Base-by-base conservation (phyloP, 2,113 vertebrate species). In the Coracopsis vasa region DNA sequence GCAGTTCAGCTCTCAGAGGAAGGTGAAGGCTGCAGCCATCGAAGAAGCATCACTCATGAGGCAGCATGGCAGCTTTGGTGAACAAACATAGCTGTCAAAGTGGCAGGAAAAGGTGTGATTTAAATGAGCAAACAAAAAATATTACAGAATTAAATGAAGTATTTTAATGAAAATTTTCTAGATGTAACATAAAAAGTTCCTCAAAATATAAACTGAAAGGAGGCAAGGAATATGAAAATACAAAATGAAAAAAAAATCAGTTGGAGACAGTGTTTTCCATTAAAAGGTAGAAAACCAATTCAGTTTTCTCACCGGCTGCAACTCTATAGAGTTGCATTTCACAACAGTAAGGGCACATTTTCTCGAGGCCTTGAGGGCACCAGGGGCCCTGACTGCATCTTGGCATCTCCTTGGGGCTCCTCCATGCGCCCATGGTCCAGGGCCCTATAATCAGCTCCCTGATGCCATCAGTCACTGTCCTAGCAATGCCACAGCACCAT, bases 401-500 rank as follows among this genome's bases (percentile, higher is more conserved):
- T 7, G 2, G 35, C 60, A 72, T 29, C 6, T 8, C 16, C 39
- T 13, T 2, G 2, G 31, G 27, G 17, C 4, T 84, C 48, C 21
- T 33, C 3, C 1, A 16, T 29, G 23, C 39, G 15, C 33, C 24
- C 18, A 20, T 1, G 1, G 41, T 58, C n/a, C 23, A 25, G 23
- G 33, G 16, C 25, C 5, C 31, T 35, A 14, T 11, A 11, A 11
- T 79, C 60, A 13, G 16, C 9, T 37, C 42, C 44, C 15, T 2
- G 3, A 15, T 21, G 11, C 37, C 31, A n/a, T 2, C 27, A 25
- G 15, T 5, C 45, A 37, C 18, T 67, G 33, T 12, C 18, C 23
- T 16, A 29, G 37, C 0, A 7, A 33, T 0, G 0, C 13, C 16
- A 12, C 71, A 75, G n/a, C 0, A 0, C 47, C 47, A 48, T 20